These are phyloP conservation scores for Eumerus sabulonum DNA, from an alignment of 2,888 invertebrate genomes.

Conservation along the genomic window DNA sequence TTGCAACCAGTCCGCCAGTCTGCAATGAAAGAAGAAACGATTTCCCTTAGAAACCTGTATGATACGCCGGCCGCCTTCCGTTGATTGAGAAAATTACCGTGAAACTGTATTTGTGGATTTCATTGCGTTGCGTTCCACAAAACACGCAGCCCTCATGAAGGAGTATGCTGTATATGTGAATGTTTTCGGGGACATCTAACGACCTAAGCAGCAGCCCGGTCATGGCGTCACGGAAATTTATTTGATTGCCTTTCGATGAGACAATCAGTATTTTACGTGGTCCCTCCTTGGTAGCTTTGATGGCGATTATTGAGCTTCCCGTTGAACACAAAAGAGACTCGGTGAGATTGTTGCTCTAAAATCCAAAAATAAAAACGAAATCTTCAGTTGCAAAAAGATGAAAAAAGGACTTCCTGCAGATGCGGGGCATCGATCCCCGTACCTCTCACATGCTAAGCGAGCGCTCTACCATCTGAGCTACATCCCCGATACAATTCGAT, in stretches of 20 bases:
- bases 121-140: slow-evolving; percentile 87
- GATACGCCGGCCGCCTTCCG: no score
- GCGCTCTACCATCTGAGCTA: slow-evolving; percentile 80
- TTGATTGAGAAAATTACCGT: slow-evolving; percentile 80
- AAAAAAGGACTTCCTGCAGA: slow-evolving; percentile 73
- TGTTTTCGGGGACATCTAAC: slow-evolving; percentile 80
- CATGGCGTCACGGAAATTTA: slow-evolving; percentile 86
- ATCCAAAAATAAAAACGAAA: slow-evolving; percentile 59
- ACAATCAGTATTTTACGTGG: slow-evolving; percentile 83
- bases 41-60: neutral
- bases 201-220: slow-evolving; percentile 85
- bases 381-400: neutral
- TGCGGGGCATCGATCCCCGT: slow-evolving; percentile 79
- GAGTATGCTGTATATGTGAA: slow-evolving; percentile 86
- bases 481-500: slow-evolving; percentile 74
- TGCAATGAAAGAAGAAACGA: slow-evolving; percentile 75
- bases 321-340: slow-evolving; percentile 82
- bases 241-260: slow-evolving; percentile 84
- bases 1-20: slow-evolving; percentile 83
- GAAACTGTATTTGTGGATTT: slow-evolving; percentile 87
- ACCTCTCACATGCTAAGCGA: slow-evolving; percentile 80
- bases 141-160: slow-evolving; percentile 85
- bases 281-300: slow-evolving; percentile 87
- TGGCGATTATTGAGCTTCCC: slow-evolving; percentile 83
- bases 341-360: slow-evolving; percentile 81